phyloP scores from a whole-genome alignment of 1,140 invertebrate species.

The Solenopsis invicta region DNA sequence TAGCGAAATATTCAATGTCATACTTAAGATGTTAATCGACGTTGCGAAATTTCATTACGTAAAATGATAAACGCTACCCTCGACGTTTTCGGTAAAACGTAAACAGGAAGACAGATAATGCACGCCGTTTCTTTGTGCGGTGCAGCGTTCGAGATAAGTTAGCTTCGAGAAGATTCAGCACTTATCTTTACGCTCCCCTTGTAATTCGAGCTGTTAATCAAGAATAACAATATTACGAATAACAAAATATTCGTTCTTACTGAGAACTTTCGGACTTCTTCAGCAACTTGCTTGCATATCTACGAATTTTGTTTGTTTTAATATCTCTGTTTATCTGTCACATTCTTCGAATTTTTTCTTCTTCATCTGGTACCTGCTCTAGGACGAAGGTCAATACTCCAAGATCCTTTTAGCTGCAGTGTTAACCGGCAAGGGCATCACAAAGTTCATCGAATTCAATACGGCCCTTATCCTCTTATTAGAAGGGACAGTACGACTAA shows the following conservation, averaged over 20 bases:
- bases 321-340: not conserved
- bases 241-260: not conserved
- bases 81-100: constrained; percentile 38
- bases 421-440: too few relatives aligned
- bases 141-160: constrained; percentile 14
- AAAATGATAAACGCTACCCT: constrained; percentile 29
- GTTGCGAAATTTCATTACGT: constrained; percentile 47
- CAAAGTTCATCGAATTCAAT: too few relatives aligned
- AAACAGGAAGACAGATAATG: constrained; percentile 59
- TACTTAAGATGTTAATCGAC: constrained; percentile 15
- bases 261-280: not conserved
- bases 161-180: not conserved
- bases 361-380: too few relatives aligned
- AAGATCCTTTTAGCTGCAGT: too few relatives aligned
- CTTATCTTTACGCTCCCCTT: not conserved
- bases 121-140: not conserved
- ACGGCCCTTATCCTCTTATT: too few relatives aligned
- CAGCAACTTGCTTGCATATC: too few relatives aligned
- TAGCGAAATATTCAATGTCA: constrained; percentile 4
- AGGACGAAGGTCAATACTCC: too few relatives aligned
- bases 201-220: constrained; percentile 4
- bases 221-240: not conserved
- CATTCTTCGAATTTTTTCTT: too few relatives aligned
- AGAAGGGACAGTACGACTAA: too few relatives aligned
- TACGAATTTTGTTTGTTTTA: not conserved